phyloP scores from a whole-genome alignment of 2,113 vertebrate genomes.

The Pachycephala philippinensis region DNA sequence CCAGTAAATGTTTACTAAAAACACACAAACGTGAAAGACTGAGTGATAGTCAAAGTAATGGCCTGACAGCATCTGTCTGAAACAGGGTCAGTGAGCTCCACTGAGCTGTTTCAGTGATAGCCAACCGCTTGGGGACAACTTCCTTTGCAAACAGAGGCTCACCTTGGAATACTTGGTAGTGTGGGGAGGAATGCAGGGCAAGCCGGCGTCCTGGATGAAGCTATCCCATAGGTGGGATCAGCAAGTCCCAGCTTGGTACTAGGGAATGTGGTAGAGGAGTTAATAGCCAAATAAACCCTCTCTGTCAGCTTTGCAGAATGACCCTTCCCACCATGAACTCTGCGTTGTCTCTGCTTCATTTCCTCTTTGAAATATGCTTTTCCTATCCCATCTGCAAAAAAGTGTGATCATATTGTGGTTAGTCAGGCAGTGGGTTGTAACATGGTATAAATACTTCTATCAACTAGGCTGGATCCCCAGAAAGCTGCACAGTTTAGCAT shows the following conservation, averaged over 20 bases:
- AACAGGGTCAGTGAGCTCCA: not conserved
- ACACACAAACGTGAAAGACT: not conserved
- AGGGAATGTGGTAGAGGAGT: not conserved
- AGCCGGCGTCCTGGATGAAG: not conserved
- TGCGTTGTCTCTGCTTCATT: not conserved
- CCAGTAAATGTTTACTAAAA: not conserved
- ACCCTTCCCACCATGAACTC: not conserved
- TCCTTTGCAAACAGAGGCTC: not conserved
- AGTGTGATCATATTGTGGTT: not conserved
- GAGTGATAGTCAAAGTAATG: not conserved
- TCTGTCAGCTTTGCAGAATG: not conserved
- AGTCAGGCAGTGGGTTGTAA: not conserved
- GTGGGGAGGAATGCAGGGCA: not conserved
- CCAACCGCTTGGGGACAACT: accelerated
- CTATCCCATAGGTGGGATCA: not conserved
- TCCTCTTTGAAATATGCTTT: not conserved
- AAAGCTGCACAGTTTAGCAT: not conserved
- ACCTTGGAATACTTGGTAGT: not conserved
- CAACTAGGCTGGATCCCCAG: not conserved
- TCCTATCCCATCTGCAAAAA: not conserved
- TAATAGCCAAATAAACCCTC: not conserved
- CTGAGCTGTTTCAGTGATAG: not conserved
- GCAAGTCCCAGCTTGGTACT: not conserved
- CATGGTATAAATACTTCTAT: not conserved
- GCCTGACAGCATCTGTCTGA: not conserved